Base-by-base conservation (phyloP, 1,140 invertebrate species). In the Apocrypta bakeri region DNA sequence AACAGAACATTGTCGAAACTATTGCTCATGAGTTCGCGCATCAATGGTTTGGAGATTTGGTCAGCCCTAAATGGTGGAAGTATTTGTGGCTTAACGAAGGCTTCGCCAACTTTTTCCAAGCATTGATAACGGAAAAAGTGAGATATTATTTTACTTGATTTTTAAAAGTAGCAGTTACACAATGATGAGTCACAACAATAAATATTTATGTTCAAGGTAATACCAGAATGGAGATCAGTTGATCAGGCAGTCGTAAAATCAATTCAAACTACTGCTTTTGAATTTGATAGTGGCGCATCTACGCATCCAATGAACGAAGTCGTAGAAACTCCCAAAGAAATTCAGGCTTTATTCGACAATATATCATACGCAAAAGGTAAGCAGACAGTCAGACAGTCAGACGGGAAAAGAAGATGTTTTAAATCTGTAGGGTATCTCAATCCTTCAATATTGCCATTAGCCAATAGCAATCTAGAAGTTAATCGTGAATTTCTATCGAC, bases 241-340 rank as follows among this genome's bases (percentile, higher is more conserved):
- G 95, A 97, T 84, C 95, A 96, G 89, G 97, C 96, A 89, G 93
- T 96, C 14, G 90, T 96, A 14, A 92, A 95, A 68, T 94, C 94
- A 9, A 87, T 95, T 25, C 95, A 97, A 83, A 91, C 92, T 33
- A 90, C 93, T 71, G 94, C 94, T 1, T 93, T 98, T 79, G 91
- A 93, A 56, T 88, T 93, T 24, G 97, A 98, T 90, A 93, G 94
- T 3, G 90, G 94, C 0, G 88, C 91, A 12, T 93, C 92, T 9
- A 94, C 95, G 0, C 96, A 97, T 87, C 94, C 96, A 1, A 96
- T 98, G 90, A 95, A 95, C n/a, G 92, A 95, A 42, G 93, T 93
- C 8, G 96, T 97, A 1, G 89, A 93, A 72, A 94, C 95, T 75
- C 96, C 96, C 1, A 91, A 92, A 1, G 95, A 97, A 89, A 96